Evolutionary conservation across 2,797 vertebrate species (phyloP), one percentile per base, ranked within the genome.

Genomic region (Oreochromis grahami): DNA sequence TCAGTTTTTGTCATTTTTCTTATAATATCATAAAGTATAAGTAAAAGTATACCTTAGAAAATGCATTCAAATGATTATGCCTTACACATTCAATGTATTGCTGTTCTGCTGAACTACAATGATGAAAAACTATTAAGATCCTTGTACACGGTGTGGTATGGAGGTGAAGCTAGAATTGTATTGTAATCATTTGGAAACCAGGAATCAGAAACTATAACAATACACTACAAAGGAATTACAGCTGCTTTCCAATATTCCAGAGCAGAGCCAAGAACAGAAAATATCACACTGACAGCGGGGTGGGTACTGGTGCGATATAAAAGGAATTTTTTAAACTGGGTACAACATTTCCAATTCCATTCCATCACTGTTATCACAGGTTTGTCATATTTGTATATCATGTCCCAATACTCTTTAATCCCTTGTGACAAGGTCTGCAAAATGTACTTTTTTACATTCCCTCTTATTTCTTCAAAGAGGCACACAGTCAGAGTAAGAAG

Each of bases 341-440:
- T 91, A 86, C 84, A 91, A 86, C 82, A 77, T 93, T 93, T 94
- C 88, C 87, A 93, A 93, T 94, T 94, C 89, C 85, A 80, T 93
- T 87, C 89, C 88, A 84, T 91, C 89, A 90, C 80, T 77, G 91
- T 90, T 94, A 95, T 94, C 93, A 88, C 53, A 43, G 72, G 77
- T 93, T 94, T 93, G 91, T 94, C 93, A 91, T 88, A 92, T 94
- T 94, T 91, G 85, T 90, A 85, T 90, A 93, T 92, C 86, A 77
- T 89, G 88, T 94, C 82, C 82, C 89, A 87, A 83, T 88, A 76
- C 84, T 91, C 76, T 92, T 91, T 93, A 94, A 95, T 93, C 93
- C 91, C 84, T 43, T 53, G 60, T 93, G 92, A 95, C 93, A 93
- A 91, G 78, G 84, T 92, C 86, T 90, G 88, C 72, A 86, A 91